Conservation (phyloP, 2,797 vertebrate genomes). For the Heliangelus exortis region DNA sequence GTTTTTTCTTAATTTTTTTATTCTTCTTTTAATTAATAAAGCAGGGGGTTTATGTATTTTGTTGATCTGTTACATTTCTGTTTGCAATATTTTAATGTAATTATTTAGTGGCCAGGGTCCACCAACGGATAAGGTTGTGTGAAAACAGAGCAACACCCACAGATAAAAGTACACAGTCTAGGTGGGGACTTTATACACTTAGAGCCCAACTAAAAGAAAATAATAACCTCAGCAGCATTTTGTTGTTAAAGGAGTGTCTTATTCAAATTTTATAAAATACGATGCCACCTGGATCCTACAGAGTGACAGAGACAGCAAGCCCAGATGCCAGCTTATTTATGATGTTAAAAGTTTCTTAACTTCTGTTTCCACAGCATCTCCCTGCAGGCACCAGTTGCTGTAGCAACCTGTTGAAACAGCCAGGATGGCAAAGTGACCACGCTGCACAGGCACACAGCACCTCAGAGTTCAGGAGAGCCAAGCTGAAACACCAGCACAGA, state of each 20-base stretch:
- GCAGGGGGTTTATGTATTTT: neutral
- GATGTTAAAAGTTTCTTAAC: conserved; percentile 1
- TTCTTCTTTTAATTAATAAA: neutral
- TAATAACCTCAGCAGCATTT: neutral
- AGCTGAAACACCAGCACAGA: neutral
- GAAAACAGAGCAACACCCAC: neutral
- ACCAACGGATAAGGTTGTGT: neutral
- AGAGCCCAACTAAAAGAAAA: neutral
- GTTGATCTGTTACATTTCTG: neutral
- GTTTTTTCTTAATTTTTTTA: neutral
- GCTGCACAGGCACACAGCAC: fast-evolving
- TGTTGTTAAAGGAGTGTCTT: neutral
- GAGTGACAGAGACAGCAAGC: neutral
- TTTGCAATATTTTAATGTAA: neutral
- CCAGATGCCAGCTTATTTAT: neutral
- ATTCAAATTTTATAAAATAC: neutral
- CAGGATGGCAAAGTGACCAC: neutral
- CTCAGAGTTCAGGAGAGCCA: neutral
- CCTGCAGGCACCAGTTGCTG: conserved; percentile 18
- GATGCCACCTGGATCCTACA: neutral
- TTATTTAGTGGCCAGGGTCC: neutral
- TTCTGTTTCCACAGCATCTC: neutral
- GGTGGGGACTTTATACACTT: fast-evolving
- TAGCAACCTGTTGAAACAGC: conserved; percentile 29
- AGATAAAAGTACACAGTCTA: neutral